Evolutionary conservation across 1,140 invertebrate species (phyloP), one percentile per base, ranked within the genome.

Genomic region (Phortica variegata): DNA sequence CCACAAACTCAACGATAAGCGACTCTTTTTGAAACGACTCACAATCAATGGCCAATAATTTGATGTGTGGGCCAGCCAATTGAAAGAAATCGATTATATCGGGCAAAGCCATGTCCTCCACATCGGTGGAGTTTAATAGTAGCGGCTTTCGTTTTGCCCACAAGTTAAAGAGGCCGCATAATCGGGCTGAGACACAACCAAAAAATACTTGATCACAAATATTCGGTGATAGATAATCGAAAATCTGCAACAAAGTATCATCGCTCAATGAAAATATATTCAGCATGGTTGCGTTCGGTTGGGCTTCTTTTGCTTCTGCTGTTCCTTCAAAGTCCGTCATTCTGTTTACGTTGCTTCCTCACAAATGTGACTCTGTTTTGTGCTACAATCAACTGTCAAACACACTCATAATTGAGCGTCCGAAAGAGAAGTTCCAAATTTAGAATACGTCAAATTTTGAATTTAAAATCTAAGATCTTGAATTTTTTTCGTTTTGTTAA

Each of bases 1-100:
- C 44, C 9, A 68, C 37, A 13, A 68, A 68, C 32, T 68, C 63
- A 26, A 58, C 50, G 3, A 68, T 18, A 20, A 68, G 42, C 0
- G 63, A 69, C 21, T 68, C 65, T 52, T 69, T 68, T 9, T 69
- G 43, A 15, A 48, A 54, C 13, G 57, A 54, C 2, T 60, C 38
- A 6, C 47, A 58, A 36, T 68, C 44, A 1, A 68, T 45, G 1
- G 19, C 3, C 5, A 68, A 39, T 10, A 48, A 33, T 2, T 37
- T 47, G 3, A 68, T 53, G 21, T 43, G 63, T 3, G 57, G 54
- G 2, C 63, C 63, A 1, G 65, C 58, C 7, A 63, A 12, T n/a
- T 15, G 41, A 3, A 69, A 68, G 19, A 69, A 60, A 7, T 58
- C 32, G 2, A 68, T 68, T 1, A 68, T 32, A 8, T 68, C 49